phyloP scores from a whole-genome alignment of 2,113 vertebrate genomes.

The Labrus mixtus region DNA sequence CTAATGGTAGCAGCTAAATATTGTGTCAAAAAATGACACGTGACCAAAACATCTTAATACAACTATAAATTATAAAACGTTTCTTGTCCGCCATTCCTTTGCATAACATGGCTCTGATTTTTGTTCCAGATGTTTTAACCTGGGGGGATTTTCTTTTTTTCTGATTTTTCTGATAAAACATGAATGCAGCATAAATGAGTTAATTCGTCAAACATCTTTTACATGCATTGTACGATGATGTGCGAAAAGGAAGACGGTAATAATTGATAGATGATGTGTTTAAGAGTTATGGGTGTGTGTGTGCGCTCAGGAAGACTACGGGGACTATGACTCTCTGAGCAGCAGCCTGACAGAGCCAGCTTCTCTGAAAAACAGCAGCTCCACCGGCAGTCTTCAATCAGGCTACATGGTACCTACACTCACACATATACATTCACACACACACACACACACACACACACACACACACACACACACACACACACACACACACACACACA shows the following conservation, averaged over 20 bases:
- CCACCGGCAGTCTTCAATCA: constrained; percentile 87
- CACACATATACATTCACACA: too few relatives aligned
- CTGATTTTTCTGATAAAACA: not conserved
- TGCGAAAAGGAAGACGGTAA: too few relatives aligned
- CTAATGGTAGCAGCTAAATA: too few relatives aligned
- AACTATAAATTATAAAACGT: too few relatives aligned
- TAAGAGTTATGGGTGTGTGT: constrained; percentile 10
- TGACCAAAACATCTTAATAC: too few relatives aligned
- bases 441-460: constrained; percentile 11
- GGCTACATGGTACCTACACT: constrained; percentile 71
- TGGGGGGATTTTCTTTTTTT: too few relatives aligned
- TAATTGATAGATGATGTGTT: not conserved
- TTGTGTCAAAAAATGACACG: too few relatives aligned
- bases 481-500: constrained; percentile 19
- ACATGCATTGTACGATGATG: too few relatives aligned
- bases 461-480: not conserved
- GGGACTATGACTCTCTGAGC: constrained; percentile 78
- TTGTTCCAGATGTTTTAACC: too few relatives aligned
- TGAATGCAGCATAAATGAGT: not conserved
- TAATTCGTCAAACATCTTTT: too few relatives aligned
- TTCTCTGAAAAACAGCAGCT: constrained; percentile 85
- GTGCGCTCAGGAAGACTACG: constrained; percentile 52
- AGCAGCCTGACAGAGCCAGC: constrained; percentile 57
- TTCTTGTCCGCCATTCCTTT: too few relatives aligned
- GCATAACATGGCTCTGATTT: too few relatives aligned